A percentile compares a stretch with the other conserved stretches of the same genome.
Conservation (phyloP, 2,113 vertebrate genomes). For the Anolis sagrei region DNA sequence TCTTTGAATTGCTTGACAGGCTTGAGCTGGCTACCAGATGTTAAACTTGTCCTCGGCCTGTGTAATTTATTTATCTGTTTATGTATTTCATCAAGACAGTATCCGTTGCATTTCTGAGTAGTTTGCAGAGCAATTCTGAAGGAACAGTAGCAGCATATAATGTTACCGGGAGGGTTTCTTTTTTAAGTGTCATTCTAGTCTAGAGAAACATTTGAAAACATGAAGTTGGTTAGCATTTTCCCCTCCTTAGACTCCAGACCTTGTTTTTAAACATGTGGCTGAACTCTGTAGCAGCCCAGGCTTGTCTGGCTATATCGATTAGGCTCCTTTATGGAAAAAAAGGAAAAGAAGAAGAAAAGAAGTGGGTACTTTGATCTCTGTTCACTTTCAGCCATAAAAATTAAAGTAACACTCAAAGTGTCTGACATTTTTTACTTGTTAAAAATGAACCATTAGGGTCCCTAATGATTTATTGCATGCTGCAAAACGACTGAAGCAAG, state of each 20-base stretch:
- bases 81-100: slow-evolving; percentile 78
- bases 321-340: slow-evolving; percentile 35
- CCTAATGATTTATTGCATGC: slow-evolving; percentile 69
- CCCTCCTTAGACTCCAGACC: slow-evolving; percentile 58
- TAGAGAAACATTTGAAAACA: slow-evolving; percentile 67
- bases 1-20: slow-evolving; percentile 81
- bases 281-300: slow-evolving; percentile 67
- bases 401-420: slow-evolving; percentile 77
- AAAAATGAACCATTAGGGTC: slow-evolving; percentile 58
- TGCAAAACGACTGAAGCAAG: slow-evolving; percentile 52
- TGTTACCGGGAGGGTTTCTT: slow-evolving; percentile 72
- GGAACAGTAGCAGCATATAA: slow-evolving; percentile 79
- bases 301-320: slow-evolving; percentile 70
- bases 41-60: slow-evolving; percentile 75
- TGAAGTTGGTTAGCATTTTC: slow-evolving; percentile 68
- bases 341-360: slow-evolving; percentile 6
- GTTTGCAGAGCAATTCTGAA: slow-evolving; percentile 73
- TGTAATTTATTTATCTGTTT: slow-evolving; percentile 86
- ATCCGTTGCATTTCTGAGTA: slow-evolving; percentile 77
- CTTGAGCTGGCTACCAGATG: slow-evolving; percentile 80
- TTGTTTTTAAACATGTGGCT: slow-evolving; percentile 74
- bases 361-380: slow-evolving; percentile 74
- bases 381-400: slow-evolving; percentile 78
- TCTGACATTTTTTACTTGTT: slow-evolving; percentile 73
- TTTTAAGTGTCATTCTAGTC: slow-evolving; percentile 67